Evolutionary conservation across 2,797 vertebrate species (phyloP).

Genomic region (Enteromius treurensis): DNA sequence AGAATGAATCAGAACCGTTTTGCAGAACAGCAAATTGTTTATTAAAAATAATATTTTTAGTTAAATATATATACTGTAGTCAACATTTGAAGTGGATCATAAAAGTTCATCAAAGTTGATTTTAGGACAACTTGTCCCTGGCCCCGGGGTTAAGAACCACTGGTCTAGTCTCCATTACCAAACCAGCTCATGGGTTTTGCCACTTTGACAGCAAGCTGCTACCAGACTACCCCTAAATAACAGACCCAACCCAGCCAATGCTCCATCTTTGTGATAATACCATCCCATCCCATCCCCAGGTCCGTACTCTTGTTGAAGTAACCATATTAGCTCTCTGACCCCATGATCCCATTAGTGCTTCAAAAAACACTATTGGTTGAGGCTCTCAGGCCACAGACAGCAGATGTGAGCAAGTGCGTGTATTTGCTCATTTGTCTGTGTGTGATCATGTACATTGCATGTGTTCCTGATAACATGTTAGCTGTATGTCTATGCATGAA

Average conservation of each 20-base stretch:
- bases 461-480: conserved; percentile 42
- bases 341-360: conserved; percentile 25
- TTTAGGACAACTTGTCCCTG: not conserved
- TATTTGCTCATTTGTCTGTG: conserved; percentile 36
- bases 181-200: conserved; percentile 54
- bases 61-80: not conserved
- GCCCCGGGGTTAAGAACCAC: conserved; percentile 27
- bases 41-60: not conserved
- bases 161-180: conserved; percentile 58
- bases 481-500: conserved; percentile 44
- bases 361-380: conserved; percentile 11
- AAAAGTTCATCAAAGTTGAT: too few species aligned
- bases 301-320: conserved; percentile 15
- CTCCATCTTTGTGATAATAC: conserved; percentile 14
- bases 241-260: conserved; percentile 25
- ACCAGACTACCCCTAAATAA: conserved; percentile 8
- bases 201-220: not conserved
- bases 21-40: not conserved
- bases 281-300: conserved; percentile 13
- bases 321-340: conserved; percentile 5
- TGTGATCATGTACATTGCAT: conserved; percentile 47
- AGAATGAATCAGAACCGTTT: too few species aligned
- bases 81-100: too few species aligned
- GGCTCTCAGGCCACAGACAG: not conserved
- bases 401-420: conserved; percentile 31